Evolutionary conservation across 1,140 invertebrate genomes (phyloP), one percentile per base, ranked within the genome.

Genomic region (Callitettix versicolor): DNA sequence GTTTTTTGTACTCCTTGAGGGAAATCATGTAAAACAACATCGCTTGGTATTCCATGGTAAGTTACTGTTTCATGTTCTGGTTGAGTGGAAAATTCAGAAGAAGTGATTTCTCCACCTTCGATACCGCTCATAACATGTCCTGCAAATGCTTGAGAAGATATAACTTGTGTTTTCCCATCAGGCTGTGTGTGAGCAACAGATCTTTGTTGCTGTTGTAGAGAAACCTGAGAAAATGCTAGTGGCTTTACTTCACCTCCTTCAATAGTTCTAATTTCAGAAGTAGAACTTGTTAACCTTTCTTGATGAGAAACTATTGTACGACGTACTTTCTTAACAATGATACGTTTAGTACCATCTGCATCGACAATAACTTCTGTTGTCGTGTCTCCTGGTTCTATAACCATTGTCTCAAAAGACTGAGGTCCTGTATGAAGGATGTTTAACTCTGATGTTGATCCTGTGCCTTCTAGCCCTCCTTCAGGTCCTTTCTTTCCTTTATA

Each of bases 281-380:
- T 52, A 5, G 33, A 7, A 17, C 22, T 54, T 63, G 61, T 9
- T 7, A 49, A 33, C n/a, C 47, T 49, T 58, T 76, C 69, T 59
- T 75, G 71, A 43, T 73, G 65, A 0, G 73, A 75, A 0, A 84
- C 67, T 11, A 67, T 55, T 15, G 69, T 73, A 30, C 65, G 60
- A 15, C 71, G 65, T 34, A 74, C 58, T 68, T 85, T 86, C 57
- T 78, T 80, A 0, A 88, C 79, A 44, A 88, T 83, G 54, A 88
- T 87, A 58, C 84, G 76, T 60, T 84, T 87, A 0, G 82, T 86
- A n/a, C 86, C 85, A 69, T 88, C 85, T 21, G 84, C 76, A 60
- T 86, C 84, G 0, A 87, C 82, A 6, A 88, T 79, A 1, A 88
- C 80, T 69, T 88, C 85, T 9, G 83, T 86, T 1, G 79, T 83